Percentiles rank a stretch among this genome's conserved stretches.
Conservation (phyloP, 1,140 invertebrate species). For the Goniozus legneri region DNA sequence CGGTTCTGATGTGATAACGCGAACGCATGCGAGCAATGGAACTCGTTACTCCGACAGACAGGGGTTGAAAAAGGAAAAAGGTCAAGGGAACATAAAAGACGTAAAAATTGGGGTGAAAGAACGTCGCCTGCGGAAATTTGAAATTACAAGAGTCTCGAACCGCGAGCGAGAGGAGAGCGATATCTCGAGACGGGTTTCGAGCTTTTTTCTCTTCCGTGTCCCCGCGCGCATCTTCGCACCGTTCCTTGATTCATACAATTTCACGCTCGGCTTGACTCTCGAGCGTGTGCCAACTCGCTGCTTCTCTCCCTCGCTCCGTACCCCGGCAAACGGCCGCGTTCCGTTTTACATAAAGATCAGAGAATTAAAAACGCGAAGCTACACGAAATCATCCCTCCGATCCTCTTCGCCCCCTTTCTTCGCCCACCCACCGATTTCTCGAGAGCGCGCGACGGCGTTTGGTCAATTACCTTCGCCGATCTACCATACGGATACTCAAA, state of each 20-base stretch:
- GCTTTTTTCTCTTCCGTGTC: conserved; percentile 35
- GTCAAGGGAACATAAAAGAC: too few species aligned
- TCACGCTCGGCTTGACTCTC: conserved; percentile 44
- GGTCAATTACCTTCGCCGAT: conserved; percentile 26
- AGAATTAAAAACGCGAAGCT: conserved; percentile 46
- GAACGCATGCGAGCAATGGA: not conserved
- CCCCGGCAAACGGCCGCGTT: conserved; percentile 1
- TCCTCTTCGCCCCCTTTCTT: conserved; percentile 3
- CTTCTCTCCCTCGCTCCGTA: not conserved
- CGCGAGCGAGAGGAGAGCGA: not conserved
- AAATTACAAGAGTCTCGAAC: conserved; percentile 28
- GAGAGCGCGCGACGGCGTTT: conserved; percentile 11
- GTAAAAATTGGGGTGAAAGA: not conserved
- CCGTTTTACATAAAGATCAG: conserved; percentile 49
- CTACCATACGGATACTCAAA: conserved; percentile 24
- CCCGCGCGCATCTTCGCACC: conserved; percentile 22
- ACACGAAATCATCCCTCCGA: conserved; percentile 36
- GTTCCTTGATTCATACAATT: conserved; percentile 48
- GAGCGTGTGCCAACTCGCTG: conserved; percentile 20
- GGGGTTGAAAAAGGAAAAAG: not conserved
- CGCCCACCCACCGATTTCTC: conserved; percentile 6
- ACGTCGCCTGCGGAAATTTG: conserved; percentile 28
- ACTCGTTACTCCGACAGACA: not conserved
- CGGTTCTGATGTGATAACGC: too few species aligned
- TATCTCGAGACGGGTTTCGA: not conserved